Conservation (phyloP, 2,797 vertebrate species). For the Dendrocincla fuliginosa region DNA sequence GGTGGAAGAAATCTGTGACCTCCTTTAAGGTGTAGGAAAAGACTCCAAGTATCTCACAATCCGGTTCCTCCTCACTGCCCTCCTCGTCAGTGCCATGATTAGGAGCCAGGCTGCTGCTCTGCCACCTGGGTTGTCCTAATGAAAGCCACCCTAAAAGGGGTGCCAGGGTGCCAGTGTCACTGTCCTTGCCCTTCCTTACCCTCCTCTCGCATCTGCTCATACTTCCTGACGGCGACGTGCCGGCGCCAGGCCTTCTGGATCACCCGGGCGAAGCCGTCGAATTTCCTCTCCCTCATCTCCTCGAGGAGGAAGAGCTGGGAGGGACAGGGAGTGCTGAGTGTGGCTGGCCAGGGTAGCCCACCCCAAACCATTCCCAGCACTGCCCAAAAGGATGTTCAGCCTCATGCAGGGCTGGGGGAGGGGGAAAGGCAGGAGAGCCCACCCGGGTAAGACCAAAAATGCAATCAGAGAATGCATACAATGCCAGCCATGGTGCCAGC, state of each 20-base stretch:
- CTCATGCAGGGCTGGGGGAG: rapidly evolving
- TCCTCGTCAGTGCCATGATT: rapidly evolving
- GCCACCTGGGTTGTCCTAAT: background rate
- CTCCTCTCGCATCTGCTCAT: constrained; percentile 96
- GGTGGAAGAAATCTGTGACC: background rate
- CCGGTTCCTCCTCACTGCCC: rapidly evolving
- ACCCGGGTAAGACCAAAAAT: too few relatives aligned
- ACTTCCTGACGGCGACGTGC: constrained; percentile 88
- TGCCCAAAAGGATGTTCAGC: background rate
- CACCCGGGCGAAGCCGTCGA: constrained; percentile 90
- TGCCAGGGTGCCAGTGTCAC: rapidly evolving
- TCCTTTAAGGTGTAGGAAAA: background rate
- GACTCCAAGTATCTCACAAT: rapidly evolving
- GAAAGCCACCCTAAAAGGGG: background rate
- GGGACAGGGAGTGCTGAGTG: background rate
- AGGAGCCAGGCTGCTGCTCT: background rate
- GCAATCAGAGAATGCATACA: too few relatives aligned
- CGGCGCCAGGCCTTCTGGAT: constrained; percentile 96
- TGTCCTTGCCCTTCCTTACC: constrained; percentile 73
- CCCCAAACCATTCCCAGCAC: background rate
- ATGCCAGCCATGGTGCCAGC: too few relatives aligned
- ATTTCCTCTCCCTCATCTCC: constrained; percentile 96
- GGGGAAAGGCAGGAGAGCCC: too few relatives aligned
- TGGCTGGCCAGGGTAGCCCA: rapidly evolving
- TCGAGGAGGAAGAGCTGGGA: constrained; percentile 93